Conservation (phyloP, 2,797 vertebrate species). For the Paguma larvata region DNA sequence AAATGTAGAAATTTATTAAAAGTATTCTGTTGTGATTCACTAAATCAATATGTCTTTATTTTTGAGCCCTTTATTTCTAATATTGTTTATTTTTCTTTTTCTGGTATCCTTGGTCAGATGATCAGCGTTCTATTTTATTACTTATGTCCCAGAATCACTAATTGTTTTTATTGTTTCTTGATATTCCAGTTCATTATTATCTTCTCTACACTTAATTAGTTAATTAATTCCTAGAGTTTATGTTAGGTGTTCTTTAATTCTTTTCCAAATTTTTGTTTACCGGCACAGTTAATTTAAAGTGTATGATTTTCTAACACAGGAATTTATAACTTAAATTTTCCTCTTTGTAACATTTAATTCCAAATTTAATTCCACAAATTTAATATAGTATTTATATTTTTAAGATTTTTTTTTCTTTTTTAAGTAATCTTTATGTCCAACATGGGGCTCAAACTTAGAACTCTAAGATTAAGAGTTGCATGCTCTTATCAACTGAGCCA, state of each 20-base stretch:
- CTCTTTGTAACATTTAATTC: neutral
- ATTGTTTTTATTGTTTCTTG: neutral
- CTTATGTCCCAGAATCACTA: neutral
- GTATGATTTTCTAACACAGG: neutral
- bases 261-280: neutral
- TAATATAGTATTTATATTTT: neutral
- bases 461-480: neutral
- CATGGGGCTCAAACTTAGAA: neutral
- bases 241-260: neutral
- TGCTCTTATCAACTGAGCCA: neutral
- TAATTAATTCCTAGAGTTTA: neutral
- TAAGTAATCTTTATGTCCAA: neutral
- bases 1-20: neutral
- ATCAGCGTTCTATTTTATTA: neutral
- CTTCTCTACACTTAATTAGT: neutral
- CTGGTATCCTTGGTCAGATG: neutral
- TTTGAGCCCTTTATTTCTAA: neutral
- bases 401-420: neutral
- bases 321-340: neutral
- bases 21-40: neutral
- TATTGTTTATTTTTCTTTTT: neutral
- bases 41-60: neutral
- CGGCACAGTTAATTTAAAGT: neutral
- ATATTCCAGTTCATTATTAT: neutral
- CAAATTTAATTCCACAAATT: neutral